These are phyloP conservation scores for Temnothorax unifasciatus DNA, from an alignment of 2,888 invertebrate genomes.

Conservation along the genomic window DNA sequence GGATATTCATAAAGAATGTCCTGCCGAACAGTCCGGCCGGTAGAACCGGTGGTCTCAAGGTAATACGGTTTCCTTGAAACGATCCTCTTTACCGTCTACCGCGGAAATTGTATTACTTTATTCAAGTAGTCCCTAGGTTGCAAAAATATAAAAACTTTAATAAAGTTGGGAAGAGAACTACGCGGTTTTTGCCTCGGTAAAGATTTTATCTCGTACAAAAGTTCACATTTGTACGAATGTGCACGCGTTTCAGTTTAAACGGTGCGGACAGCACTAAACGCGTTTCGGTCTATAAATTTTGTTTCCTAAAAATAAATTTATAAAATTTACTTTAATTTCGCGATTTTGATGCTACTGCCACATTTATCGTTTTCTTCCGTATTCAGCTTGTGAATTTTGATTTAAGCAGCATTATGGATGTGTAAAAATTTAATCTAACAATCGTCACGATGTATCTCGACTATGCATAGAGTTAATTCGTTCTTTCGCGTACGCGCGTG, in stretches of 20 bases:
- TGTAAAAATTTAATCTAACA: constrained; percentile 1
- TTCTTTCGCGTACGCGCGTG: constrained; percentile 35
- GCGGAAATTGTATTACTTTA: constrained; percentile 18
- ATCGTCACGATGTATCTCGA: background rate
- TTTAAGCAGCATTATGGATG: background rate
- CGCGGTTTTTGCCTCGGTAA: background rate
- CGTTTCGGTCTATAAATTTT: background rate
- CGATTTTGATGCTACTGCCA: background rate
- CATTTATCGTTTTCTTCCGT: background rate
- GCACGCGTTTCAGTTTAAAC: background rate
- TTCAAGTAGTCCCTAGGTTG: background rate
- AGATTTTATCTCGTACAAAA: background rate
- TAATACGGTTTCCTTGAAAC: constrained; percentile 82
- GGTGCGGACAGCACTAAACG: too few species aligned
- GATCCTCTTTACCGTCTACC: background rate
- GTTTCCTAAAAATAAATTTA: background rate
- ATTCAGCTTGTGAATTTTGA: too few species aligned
- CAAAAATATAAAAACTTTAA: constrained; percentile 27
- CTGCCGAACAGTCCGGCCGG: constrained; percentile 98
- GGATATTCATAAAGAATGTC: constrained; percentile 99
- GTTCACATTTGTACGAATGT: background rate
- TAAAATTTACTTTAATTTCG: background rate
- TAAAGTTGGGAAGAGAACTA: background rate
- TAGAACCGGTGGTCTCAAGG: constrained; percentile 94
- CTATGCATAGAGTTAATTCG: constrained; percentile 32